Evolutionary conservation across 2,888 invertebrate species (phyloP).

Genomic region (Pelosia muscerda): DNA sequence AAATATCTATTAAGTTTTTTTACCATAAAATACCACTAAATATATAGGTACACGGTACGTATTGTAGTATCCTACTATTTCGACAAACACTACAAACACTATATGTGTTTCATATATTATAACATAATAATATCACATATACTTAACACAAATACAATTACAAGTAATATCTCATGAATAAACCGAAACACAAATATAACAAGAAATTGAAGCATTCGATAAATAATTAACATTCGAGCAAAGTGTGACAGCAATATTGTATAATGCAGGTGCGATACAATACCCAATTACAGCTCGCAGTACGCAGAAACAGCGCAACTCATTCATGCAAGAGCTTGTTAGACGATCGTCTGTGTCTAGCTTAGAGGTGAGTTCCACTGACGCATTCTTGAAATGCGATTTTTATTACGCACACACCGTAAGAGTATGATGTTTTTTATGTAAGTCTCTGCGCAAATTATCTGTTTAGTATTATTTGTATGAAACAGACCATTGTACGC

Average conservation of each 20-base stretch:
- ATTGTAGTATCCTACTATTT: too few species aligned
- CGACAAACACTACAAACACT: too few species aligned
- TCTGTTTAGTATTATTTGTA: too few species aligned
- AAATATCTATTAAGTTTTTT: too few species aligned
- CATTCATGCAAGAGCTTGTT: slow-evolving; percentile 72
- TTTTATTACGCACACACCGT: neutral
- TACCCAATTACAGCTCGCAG: slow-evolving; percentile 70
- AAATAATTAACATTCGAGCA: slow-evolving; percentile 40
- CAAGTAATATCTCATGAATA: slow-evolving; percentile 1
- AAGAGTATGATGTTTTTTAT: neutral
- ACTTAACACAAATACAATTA: neutral
- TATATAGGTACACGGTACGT: too few species aligned
- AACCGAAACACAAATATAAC: slow-evolving; percentile 23
- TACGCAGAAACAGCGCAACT: slow-evolving; percentile 62
- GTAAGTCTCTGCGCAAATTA: neutral
- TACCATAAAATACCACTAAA: too few species aligned
- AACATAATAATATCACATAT: neutral
- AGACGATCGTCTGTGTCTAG: slow-evolving; percentile 65
- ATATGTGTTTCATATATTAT: neutral
- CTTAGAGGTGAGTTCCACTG: slow-evolving; percentile 38
- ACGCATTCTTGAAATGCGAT: slow-evolving; percentile 25
- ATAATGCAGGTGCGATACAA: slow-evolving; percentile 68
- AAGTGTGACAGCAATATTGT: slow-evolving; percentile 64
- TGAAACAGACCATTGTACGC: too few species aligned
- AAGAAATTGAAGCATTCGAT: slow-evolving; percentile 44